Evolutionary conservation across 2,113 vertebrate species (phyloP).

Genomic region (Oriolus oriolus): DNA sequence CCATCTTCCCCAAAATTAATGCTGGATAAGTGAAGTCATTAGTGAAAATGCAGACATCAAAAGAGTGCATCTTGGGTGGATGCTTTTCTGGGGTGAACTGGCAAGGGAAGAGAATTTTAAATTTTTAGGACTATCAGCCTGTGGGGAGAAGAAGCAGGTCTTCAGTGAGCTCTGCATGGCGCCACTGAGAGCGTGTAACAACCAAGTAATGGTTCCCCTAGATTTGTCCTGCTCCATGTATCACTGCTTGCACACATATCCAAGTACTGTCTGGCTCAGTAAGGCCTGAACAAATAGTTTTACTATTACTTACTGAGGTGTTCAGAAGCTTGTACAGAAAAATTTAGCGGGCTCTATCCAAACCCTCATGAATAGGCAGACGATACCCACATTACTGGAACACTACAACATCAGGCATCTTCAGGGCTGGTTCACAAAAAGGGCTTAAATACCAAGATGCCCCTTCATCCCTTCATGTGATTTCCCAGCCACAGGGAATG

Average conservation of each 20-base stretch:
- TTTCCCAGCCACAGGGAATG: background rate
- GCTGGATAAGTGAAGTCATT: background rate
- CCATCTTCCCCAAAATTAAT: rapidly evolving
- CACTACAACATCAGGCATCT: background rate
- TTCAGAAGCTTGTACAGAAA: background rate
- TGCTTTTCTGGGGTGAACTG: background rate
- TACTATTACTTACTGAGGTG: background rate
- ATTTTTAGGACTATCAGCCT: background rate
- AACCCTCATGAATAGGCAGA: background rate
- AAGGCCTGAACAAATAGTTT: background rate
- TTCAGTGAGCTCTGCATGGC: background rate
- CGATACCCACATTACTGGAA: background rate
- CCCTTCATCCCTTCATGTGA: background rate
- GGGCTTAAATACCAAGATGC: background rate
- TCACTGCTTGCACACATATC: background rate
- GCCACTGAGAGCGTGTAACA: no score
- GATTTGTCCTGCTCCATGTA: background rate
- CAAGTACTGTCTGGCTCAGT: background rate
- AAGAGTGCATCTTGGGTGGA: background rate
- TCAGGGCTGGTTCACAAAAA: background rate
- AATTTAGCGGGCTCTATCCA: background rate
- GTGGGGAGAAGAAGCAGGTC: background rate
- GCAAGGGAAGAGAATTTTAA: background rate
- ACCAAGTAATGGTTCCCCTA: background rate
- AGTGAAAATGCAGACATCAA: background rate